Evolutionary conservation across 2,888 invertebrate genomes (phyloP), one percentile per base, ranked within the genome.

Genomic region (Malthinus seriepunctatus): DNA sequence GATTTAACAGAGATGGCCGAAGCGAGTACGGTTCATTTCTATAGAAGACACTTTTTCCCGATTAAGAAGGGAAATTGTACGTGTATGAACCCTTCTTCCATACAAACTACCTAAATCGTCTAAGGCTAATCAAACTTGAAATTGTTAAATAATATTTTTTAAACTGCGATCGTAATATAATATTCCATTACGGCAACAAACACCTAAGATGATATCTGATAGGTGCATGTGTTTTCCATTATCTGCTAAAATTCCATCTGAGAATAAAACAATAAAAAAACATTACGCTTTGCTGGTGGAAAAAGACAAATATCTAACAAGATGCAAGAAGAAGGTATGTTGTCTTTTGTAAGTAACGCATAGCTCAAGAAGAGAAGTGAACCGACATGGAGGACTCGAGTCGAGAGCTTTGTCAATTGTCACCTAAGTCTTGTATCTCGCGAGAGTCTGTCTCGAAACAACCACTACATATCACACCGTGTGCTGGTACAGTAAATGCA

Each of bases 371-470:
- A 23, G 74, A 69, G 75, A 76, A 76, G 63, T 72, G 73, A 70
- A 67, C 66, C 68, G 69, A 75, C 74, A 74, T 71, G 74, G 73
- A 69, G 73, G 73, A 73, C 67, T 74, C 76, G 72, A 71, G 72
- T 73, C 68, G 74, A 23, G 23, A 73, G 71, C 74, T 77, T 76
- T 78, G 78, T 78, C 78, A 76, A 77, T 78, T 78, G 78, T 78
- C 77, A 76, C 77, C 75, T 73, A 71, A 70, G 66, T 69, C 69
- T 58, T 58, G 62, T 62, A 62, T 39, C 50, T 67, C 23, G 68
- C 69, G 70, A 67, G 67, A 69, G 67, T 65, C 73, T 73, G 75
- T 73, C 74, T 64, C 54, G 60, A 65, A 65, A 69, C 73, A 73
- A 23, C 64, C 65, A 71, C 72, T 71, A 75, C 76, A 76, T 75